Evolutionary conservation across 1,140 invertebrate genomes (phyloP), one percentile per base, ranked within the genome.

Genomic region (Formica selysi): DNA sequence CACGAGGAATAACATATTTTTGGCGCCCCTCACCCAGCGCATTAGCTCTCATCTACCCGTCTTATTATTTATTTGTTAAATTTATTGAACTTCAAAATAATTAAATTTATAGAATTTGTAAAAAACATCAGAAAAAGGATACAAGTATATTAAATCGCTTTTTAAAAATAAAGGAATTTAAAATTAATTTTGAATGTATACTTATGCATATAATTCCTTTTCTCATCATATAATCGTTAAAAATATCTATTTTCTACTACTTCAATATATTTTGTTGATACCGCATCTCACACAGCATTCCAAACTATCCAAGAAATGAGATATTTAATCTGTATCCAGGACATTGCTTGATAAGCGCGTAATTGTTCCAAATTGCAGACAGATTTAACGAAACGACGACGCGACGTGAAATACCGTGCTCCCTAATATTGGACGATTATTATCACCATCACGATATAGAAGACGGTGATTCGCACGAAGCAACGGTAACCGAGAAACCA

Each of bases 321-420:
- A 76, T 62, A 76, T 76, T 41, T 67, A 67, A 67, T 78, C 13
- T 4, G n/a, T 3, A n/a, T 48, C n/a, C 41, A 32, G 29, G 13
- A 38, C 26, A 70, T 81, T 36, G 22, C n/a, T 41, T 22, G 22
- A 22, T 71, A 38, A 71, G 32, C 16, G 11, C 10, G 5, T 73
- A 61, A 81, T 73, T 73, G 54, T 59, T 41, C 2, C 54, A n/a
- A 81, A 73, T 81, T 61, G 62, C 62, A 68, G 19, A 11, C 51
- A 41, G 73, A 81, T 81, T 81, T 73, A 81, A 26, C 38, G 10
- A 29, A 22, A 19, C 19, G 8, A 59, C 26, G n/a, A 6, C 10
- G 19, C 13, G 26, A 22, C 22, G 22, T 22, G 22, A 22, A 22
- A 22, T 22, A 70, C 32, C 13, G 22, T 19, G 10, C 36, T 41